A percentile compares a stretch with the other conserved stretches of the same genome.
Conservation (phyloP, 1,140 invertebrate species). For the Ruditapes philippinarum region DNA sequence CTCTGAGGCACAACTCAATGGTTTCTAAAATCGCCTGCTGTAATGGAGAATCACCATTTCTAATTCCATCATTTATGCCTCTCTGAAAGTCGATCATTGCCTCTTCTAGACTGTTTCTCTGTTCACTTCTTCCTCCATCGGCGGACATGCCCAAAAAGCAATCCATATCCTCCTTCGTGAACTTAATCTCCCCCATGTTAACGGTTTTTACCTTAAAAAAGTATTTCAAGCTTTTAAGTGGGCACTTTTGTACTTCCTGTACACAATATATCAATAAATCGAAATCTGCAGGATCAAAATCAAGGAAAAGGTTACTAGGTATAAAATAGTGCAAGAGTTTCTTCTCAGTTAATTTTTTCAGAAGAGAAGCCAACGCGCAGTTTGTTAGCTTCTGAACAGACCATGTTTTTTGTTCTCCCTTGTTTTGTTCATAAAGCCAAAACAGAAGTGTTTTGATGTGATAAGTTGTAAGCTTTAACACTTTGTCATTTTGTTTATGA, state of each 20-base stretch:
- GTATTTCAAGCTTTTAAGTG: neutral
- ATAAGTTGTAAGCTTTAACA: too few relatives aligned
- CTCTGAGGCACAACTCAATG: too few relatives aligned
- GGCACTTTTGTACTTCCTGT: neutral
- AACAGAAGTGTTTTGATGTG: too few relatives aligned
- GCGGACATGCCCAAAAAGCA: neutral
- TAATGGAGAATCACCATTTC: neutral
- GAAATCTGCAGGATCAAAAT: neutral
- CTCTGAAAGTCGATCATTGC: conserved; percentile 25
- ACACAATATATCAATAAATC: neutral
- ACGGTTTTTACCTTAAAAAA: neutral
- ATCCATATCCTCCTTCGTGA: neutral
- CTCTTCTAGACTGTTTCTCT: neutral
- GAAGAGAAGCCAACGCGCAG: neutral
- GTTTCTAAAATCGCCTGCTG: neutral
- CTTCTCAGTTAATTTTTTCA: neutral
- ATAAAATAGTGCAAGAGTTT: conserved; percentile 8
- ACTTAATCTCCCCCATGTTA: neutral
- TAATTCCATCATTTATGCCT: neutral
- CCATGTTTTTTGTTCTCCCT: neutral
- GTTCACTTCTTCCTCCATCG: conserved; percentile 23
- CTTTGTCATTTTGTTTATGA: too few relatives aligned
- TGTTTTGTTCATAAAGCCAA: neutral
- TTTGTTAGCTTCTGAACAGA: neutral
- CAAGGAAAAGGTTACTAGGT: neutral